Evolutionary conservation across 2,113 vertebrate genomes (phyloP), one percentile per base, ranked within the genome.

Genomic region (Eonycteris spelaea): DNA sequence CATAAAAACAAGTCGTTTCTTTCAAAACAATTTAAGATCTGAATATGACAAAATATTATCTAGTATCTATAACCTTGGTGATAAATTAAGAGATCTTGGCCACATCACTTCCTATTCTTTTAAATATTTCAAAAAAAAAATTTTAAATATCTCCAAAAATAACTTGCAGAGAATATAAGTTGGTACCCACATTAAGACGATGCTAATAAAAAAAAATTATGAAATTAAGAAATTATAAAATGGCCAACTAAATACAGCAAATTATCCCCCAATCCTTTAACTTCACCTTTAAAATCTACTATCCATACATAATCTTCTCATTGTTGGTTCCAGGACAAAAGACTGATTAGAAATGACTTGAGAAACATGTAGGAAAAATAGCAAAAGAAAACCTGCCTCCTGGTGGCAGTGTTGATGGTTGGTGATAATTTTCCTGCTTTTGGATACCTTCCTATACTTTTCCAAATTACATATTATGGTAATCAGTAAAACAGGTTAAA

Each of bases 321-420:
- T 24, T 73, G 43, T 73, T 74, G 35, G 35, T 84, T 74, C 26
- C 8, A 95, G 35, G 19, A 22, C 59, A 70, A 84, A 61, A 73
- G 65, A 59, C 21, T 87, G 78, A 33, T 79, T 53, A 84, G 4
- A 43, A 73, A 13, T 59, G 73, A 74, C 19, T 53, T 61, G 68
- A 87, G 59, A 77, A 85, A 16, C 7, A 0, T 4, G 22, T 21
- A 78, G 59, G 28, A 73, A 51, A 77, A 88, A 94, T 74, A 68
- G 8, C 33, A 48, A 16, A 96, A 85, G 28, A 53, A 96, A 77
- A 67, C 5, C 48, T 43, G 91, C 96, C 82, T 94, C 97, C 95
- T 95, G 83, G 95, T 94, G 96, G 94, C 16, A 18, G 48, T 3
- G 16, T 15, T n/a, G 40, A 84, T 51, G 10, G 30, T 22, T 57